Evolutionary conservation across 1,140 invertebrate species (phyloP).

Genomic region (Scaptomyza pallida): DNA sequence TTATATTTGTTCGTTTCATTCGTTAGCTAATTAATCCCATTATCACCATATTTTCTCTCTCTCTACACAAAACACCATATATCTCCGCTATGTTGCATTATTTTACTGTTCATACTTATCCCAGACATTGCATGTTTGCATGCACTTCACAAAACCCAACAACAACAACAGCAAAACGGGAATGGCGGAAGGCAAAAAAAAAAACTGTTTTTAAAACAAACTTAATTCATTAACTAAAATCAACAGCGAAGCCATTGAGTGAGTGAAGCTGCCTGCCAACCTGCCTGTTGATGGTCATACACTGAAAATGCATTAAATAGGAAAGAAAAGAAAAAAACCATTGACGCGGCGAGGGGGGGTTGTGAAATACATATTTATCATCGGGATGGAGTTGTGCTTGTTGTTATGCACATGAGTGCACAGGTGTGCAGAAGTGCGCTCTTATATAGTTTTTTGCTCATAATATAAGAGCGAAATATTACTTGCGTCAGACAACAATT

Average conservation of each 20-base stretch:
- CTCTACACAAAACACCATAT: constrained; percentile 2
- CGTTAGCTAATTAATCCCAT: constrained; percentile 24
- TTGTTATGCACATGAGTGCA: constrained; percentile 21
- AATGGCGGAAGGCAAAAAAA: background rate
- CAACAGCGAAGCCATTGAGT: constrained; percentile 27
- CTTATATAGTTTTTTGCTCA: background rate
- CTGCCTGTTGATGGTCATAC: constrained; percentile 25
- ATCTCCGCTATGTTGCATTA: constrained; percentile 5
- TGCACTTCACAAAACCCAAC: constrained; percentile 29
- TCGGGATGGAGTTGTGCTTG: constrained; percentile 3
- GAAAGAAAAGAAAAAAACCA: background rate
- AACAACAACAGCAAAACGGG: background rate
- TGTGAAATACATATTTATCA: background rate
- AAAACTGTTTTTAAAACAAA: constrained; percentile 51
- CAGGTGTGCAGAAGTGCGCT: constrained; percentile 16
- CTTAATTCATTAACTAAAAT: constrained; percentile 73
- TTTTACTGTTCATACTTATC: constrained; percentile 6
- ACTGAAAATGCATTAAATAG: constrained; percentile 69
- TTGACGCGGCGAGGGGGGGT: too few relatives aligned
- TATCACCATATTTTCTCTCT: constrained; percentile 3
- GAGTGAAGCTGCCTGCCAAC: constrained; percentile 1
- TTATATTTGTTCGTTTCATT: background rate
- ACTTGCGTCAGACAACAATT: background rate
- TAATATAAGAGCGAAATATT: background rate
- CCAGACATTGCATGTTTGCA: constrained; percentile 55